phyloP scores from a whole-genome alignment of 2,797 vertebrate species.

The Syngnathus rostellatus region DNA sequence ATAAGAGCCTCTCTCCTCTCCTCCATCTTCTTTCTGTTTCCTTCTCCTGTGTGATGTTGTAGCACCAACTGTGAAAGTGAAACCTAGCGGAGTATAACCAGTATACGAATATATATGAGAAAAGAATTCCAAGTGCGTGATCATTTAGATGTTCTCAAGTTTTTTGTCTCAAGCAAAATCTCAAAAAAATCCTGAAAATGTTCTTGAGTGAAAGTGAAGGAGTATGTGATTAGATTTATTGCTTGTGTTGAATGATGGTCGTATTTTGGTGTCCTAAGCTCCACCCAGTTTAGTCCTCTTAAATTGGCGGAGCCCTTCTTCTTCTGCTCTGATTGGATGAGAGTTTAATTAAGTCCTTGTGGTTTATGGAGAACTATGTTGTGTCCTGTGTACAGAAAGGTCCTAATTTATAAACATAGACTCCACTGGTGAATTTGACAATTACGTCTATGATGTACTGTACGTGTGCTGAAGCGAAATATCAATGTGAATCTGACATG shows the following conservation, averaged over 20 bases:
- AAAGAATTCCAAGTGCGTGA: constrained; percentile 68
- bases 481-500: constrained; percentile 72
- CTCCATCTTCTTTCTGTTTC: constrained; percentile 43
- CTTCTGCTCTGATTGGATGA: constrained; percentile 56
- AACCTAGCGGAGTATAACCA: constrained; percentile 69
- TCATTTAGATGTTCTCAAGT: constrained; percentile 84
- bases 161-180: constrained; percentile 71
- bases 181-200: constrained; percentile 35
- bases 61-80: constrained; percentile 97
- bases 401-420: constrained; percentile 83
- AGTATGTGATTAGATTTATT: constrained; percentile 78
- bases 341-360: constrained; percentile 27
- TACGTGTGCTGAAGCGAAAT: constrained; percentile 76
- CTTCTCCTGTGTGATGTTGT: constrained; percentile 79
- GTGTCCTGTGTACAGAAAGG: constrained; percentile 77
- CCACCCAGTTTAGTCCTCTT: constrained; percentile 34
- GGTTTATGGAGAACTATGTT: constrained; percentile 64
- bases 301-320: constrained; percentile 67
- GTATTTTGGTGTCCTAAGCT: constrained; percentile 74
- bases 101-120: constrained; percentile 19
- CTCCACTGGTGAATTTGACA: constrained; percentile 68
- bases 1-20: constrained; percentile 66
- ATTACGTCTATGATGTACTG: constrained; percentile 75
- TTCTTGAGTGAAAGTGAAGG: constrained; percentile 58
- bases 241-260: constrained; percentile 81